Percentiles rank a stretch among this genome's conserved stretches.
These are phyloP conservation scores for Paratrypauchen microcephalus DNA, from an alignment of 2,797 vertebrate species.

Conservation along the genomic window DNA sequence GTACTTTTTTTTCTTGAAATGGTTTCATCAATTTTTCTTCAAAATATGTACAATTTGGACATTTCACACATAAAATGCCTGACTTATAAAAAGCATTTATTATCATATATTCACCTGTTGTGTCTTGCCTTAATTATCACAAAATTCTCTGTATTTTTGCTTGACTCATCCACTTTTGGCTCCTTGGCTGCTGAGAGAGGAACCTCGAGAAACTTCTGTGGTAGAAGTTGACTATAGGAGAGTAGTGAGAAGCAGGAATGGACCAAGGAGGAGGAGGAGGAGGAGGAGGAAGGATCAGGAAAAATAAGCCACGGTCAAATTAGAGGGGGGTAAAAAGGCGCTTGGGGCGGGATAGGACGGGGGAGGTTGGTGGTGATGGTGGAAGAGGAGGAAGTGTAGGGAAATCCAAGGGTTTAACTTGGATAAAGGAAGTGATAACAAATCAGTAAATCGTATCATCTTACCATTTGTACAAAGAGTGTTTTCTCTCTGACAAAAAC, in stretches of 20 bases:
- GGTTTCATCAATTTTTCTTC: too few relatives aligned
- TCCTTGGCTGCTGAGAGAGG: background rate
- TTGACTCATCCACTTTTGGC: background rate
- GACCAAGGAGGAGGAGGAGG: constrained; percentile 17
- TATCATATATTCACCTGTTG: too few relatives aligned
- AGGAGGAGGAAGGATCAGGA: constrained; percentile 23
- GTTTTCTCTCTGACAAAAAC: background rate
- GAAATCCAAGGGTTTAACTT: constrained; percentile 18
- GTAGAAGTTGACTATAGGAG: constrained; percentile 27
- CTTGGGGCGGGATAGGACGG: constrained; percentile 28
- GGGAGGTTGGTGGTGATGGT: constrained; percentile 27
- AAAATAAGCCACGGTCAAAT: constrained; percentile 13
- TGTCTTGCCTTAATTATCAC: background rate
- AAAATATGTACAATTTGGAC: too few relatives aligned
- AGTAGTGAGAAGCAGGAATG: constrained; percentile 13
- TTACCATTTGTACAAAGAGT: background rate
- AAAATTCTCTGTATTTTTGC: background rate
- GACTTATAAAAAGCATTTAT: too few relatives aligned
- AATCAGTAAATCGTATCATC: background rate
- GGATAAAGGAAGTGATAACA: background rate
- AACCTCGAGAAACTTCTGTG: constrained; percentile 13
- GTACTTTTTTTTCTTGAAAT: too few relatives aligned
- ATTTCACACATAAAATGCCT: too few relatives aligned
- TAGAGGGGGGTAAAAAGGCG: constrained; percentile 2
- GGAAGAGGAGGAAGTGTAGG: constrained; percentile 29